Percentiles rank a stretch among this genome's conserved stretches.
Evolutionary conservation across 2,113 vertebrate species (phyloP).

Genomic region (Amphiprion ocellaris): DNA sequence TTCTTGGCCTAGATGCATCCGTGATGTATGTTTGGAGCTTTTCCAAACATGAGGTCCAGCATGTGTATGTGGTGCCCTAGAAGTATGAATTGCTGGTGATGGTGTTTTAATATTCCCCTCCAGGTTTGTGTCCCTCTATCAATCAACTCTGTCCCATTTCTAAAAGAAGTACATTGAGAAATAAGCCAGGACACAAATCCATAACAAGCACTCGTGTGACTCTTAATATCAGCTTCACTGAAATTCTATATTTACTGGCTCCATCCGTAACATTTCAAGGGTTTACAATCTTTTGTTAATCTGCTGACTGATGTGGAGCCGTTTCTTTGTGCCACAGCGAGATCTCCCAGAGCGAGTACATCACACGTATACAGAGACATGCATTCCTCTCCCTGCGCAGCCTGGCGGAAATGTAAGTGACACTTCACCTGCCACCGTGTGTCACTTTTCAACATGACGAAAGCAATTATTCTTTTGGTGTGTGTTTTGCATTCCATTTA

Average conservation of each 20-base stretch:
- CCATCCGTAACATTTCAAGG: background rate
- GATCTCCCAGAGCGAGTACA: constrained; percentile 90
- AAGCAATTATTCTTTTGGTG: constrained; percentile 45
- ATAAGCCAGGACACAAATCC: background rate
- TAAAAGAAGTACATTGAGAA: constrained; percentile 22
- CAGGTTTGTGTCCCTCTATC: constrained; percentile 46
- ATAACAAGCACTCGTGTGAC: background rate
- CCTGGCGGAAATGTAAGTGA: constrained; percentile 92
- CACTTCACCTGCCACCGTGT: constrained; percentile 18
- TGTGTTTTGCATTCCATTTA: constrained; percentile 47
- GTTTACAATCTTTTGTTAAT: constrained; percentile 23
- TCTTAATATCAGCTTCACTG: background rate
- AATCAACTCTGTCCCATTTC: constrained; percentile 70
- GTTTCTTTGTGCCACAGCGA: constrained; percentile 83
- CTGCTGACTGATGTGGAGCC: constrained; percentile 31
- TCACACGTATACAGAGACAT: constrained; percentile 86
- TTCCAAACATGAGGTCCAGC: constrained; percentile 40
- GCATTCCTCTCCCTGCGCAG: constrained; percentile 90
- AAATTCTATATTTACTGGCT: background rate
- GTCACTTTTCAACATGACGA: constrained; percentile 21
- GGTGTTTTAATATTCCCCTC: constrained; percentile 55
- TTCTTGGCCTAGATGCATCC: constrained; percentile 70
- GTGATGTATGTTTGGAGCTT: constrained; percentile 61
- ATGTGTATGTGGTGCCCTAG: constrained; percentile 31
- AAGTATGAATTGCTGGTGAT: constrained; percentile 31